Evolutionary conservation across 2,797 vertebrate genomes (phyloP), one percentile per base, ranked within the genome.

Genomic region (Betta splendens): DNA sequence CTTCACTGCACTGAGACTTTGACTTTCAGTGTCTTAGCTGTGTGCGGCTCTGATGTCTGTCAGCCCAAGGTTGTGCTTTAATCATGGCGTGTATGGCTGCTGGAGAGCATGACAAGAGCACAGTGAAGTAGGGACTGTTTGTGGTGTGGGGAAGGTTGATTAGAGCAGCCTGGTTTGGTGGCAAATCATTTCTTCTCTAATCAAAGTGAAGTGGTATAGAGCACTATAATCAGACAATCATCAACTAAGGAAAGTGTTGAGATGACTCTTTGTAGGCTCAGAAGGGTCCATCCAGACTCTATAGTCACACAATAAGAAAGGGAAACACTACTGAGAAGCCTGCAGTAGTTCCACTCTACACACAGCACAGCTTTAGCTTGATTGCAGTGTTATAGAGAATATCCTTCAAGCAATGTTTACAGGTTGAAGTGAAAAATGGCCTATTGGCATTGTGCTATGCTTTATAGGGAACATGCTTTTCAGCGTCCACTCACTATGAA

Each of bases 221-320:
- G 48, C 60, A 35, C 68, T 60, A 45, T 67, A 88, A 86, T 85
- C 80, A 85, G 40, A 54, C 62, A 47, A 64, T 54, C 61, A 66
- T 77, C 59, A 53, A 39, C 53, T 38, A 52, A 38, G 63, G 57
- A 55, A 45, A 48, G 47, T 75, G 69, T 21, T 56, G 38, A 72
- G 71, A 79, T 52, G 36, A 85, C 32, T 70, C 66, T 64, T 35
- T 60, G 66, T 32, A 29, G 68, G 49, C 51, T 72, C 52, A 73
- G 26, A 36, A 75, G 58, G 37, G 69, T 43, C 37, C 54, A 77
- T 48, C 37, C 4, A 37, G 25, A 21, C 32, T 62, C 55, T 29
- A 25, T 21, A 53, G 33, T 46, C 42, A 59, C 50, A 65, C 28
- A 58, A 46, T 49, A 58, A 15, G 15, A 44, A 51, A 23, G 42